Conservation (phyloP, 2,888 invertebrate genomes). For the Marasmarcha lunaedactyla region DNA sequence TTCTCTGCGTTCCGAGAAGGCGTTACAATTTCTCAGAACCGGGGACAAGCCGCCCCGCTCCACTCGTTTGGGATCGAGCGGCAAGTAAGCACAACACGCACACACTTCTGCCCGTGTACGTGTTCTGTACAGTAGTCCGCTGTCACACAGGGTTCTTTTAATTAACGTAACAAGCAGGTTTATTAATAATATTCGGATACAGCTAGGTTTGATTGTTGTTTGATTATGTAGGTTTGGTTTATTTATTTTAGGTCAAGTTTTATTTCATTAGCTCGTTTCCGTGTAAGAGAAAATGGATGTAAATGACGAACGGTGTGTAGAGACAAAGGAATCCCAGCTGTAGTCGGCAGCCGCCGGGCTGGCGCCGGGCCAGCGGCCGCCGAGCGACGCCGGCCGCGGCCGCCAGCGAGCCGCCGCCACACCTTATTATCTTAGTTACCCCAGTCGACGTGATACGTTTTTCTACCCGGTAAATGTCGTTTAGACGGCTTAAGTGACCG, state of each 20-base stretch:
- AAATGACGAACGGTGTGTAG: constrained; percentile 34
- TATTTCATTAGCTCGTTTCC: background rate
- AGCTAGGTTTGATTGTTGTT: too few species aligned
- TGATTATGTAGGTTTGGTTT: too few species aligned
- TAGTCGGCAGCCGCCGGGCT: constrained; percentile 66
- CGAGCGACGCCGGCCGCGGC: constrained; percentile 56
- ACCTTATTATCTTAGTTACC: constrained; percentile 7
- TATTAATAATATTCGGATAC: constrained; percentile 1
- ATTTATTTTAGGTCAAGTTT: too few species aligned
- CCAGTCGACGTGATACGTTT: too few species aligned
- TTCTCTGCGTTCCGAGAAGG: constrained; percentile 65
- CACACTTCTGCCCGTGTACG: constrained; percentile 18
- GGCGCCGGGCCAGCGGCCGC: constrained; percentile 68
- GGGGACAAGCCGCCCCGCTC: constrained; percentile 59
- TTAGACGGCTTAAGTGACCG: too few species aligned
- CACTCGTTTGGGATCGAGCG: constrained; percentile 44
- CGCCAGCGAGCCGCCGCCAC: constrained; percentile 46
- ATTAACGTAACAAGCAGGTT: constrained; percentile 2
- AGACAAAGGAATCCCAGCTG: constrained; percentile 69
- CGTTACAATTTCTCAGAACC: constrained; percentile 68
- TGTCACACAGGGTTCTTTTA: background rate
- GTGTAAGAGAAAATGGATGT: background rate
- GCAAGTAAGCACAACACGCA: constrained; percentile 47
- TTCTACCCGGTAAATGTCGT: too few species aligned
- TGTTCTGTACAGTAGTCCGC: too few species aligned